These are phyloP conservation scores for Clangula hyemalis DNA, from an alignment of 2,797 vertebrate genomes.

Conservation along the genomic window DNA sequence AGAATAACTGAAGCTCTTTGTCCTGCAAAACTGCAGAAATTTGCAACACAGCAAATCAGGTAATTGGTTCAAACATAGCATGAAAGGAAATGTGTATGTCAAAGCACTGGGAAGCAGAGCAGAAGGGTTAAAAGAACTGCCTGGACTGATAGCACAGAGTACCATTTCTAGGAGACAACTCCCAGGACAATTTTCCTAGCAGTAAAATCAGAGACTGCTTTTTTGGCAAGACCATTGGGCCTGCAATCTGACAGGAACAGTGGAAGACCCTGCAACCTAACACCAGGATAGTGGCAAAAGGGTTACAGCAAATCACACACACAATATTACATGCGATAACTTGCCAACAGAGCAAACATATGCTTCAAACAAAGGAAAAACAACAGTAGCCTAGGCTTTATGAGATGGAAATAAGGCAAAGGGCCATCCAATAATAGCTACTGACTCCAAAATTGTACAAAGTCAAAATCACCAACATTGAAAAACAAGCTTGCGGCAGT, in stretches of 20 bases:
- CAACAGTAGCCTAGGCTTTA: not conserved
- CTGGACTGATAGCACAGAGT: fast-evolving
- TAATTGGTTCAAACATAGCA: fast-evolving
- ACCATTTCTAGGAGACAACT: not conserved
- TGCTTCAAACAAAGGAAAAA: not conserved
- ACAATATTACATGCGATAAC: not conserved
- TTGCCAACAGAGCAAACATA: not conserved
- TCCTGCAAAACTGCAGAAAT: not conserved
- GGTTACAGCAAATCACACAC: not conserved
- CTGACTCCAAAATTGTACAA: not conserved
- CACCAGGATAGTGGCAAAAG: not conserved
- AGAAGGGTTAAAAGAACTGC: not conserved
- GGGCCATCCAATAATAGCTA: not conserved
- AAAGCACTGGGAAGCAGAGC: not conserved
- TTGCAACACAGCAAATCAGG: not conserved
- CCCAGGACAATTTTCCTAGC: not conserved
- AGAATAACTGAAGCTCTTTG: not conserved
- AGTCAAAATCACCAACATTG: not conserved
- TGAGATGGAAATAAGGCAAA: not conserved
- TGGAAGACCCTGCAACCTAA: not conserved
- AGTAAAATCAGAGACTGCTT: not conserved
- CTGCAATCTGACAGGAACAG: not conserved
- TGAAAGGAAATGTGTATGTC: not conserved
- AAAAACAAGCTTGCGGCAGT: not conserved
- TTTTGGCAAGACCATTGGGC: not conserved